Conservation (phyloP, 2,888 invertebrate species). For the Monochamus alternatus region DNA sequence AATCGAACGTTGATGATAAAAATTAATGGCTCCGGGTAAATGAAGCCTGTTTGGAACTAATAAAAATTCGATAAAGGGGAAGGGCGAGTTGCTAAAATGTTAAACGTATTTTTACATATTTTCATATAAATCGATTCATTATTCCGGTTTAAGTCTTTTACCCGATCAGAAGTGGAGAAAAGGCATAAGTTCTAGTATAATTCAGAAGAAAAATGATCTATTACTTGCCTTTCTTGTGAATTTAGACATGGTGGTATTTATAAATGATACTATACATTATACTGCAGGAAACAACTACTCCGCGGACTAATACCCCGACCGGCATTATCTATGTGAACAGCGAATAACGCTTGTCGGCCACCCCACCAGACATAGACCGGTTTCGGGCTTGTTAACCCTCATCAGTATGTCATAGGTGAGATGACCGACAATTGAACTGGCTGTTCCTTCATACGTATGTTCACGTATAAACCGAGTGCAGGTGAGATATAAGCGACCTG, state of each 20-base stretch:
- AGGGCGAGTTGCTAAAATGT: neutral
- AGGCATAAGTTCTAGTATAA: neutral
- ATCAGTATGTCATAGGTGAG: too few relatives aligned
- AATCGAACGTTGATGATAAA: neutral
- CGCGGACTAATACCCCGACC: too few relatives aligned
- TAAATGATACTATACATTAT: too few relatives aligned
- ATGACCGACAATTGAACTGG: too few relatives aligned
- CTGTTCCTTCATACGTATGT: too few relatives aligned
- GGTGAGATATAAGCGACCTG: too few relatives aligned
- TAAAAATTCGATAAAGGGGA: neutral
- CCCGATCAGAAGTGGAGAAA: neutral
- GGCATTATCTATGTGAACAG: too few relatives aligned
- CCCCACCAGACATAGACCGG: too few relatives aligned
- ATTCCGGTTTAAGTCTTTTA: slow-evolving; percentile 1
- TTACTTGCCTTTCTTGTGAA: neutral
- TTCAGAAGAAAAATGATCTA: neutral
- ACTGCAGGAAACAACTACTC: too few relatives aligned
- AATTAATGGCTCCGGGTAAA: neutral
- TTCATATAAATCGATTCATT: slow-evolving; percentile 6
- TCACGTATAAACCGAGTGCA: too few relatives aligned
- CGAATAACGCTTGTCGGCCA: too few relatives aligned
- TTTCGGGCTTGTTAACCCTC: too few relatives aligned
- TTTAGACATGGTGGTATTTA: neutral
- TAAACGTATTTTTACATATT: slow-evolving; percentile 4
- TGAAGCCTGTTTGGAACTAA: neutral